A percentile compares a stretch with the other conserved stretches of the same genome.
Conservation (phyloP, 2,113 vertebrate genomes). For the Leptocoma aspasia region DNA sequence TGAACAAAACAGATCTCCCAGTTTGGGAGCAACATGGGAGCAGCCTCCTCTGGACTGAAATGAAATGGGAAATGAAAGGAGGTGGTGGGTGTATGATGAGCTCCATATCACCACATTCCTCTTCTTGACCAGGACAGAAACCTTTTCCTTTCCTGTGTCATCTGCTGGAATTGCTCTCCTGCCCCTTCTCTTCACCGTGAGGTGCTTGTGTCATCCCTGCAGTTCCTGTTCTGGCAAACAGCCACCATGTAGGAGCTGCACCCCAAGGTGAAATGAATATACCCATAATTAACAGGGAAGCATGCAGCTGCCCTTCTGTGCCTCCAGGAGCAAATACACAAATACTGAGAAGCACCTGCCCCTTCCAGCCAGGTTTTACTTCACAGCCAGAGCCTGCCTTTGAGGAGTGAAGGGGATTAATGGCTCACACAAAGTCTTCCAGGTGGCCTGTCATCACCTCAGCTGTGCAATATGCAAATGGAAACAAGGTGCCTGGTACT, state of each 20-base stretch:
- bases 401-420: background rate
- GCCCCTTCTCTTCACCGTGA: background rate
- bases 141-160: background rate
- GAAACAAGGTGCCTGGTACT: background rate
- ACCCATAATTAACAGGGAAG: background rate
- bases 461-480: background rate
- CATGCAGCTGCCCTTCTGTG: background rate
- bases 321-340: background rate
- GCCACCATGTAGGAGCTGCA: background rate
- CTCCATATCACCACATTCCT: background rate
- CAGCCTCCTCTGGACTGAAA: background rate
- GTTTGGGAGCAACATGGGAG: background rate
- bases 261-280: background rate
- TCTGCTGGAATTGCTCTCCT: background rate
- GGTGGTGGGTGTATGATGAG: fast-evolving
- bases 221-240: background rate
- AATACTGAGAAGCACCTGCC: background rate
- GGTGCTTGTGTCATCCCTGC: background rate
- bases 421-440: background rate
- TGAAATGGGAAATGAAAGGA: background rate
- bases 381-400: background rate
- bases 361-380: background rate
- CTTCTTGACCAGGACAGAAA: background rate
- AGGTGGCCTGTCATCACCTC: background rate
- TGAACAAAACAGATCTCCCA: background rate